Evolutionary conservation across 2,888 invertebrate genomes (phyloP).

Genomic region (Chesias legatella): DNA sequence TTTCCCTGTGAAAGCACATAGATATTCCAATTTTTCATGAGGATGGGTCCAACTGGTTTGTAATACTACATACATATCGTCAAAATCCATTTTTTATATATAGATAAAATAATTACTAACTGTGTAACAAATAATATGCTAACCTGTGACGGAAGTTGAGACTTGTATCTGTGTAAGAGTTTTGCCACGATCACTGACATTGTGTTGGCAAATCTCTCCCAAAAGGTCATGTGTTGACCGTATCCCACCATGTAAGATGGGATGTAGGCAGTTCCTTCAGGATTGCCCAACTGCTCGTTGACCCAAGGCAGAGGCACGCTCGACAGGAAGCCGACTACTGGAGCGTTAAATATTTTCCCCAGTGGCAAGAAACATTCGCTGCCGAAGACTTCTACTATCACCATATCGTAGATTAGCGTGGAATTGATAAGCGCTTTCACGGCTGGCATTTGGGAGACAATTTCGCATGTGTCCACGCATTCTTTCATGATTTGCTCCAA

Average conservation of each 20-base stretch:
- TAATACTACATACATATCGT: too few relatives aligned
- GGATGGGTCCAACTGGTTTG: too few relatives aligned
- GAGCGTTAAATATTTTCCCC: slow-evolving; percentile 73
- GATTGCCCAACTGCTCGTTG: slow-evolving; percentile 77
- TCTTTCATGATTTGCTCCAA: slow-evolving; percentile 71
- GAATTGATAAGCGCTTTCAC: slow-evolving; percentile 61
- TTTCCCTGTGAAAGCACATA: too few relatives aligned
- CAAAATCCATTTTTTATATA: too few relatives aligned
- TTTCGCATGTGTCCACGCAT: slow-evolving; percentile 68
- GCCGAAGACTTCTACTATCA: slow-evolving; percentile 77
- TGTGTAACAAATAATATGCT: slow-evolving; percentile 7
- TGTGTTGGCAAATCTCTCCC: slow-evolving; percentile 71
- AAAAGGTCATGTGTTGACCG: slow-evolving; percentile 70
- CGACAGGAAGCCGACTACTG: slow-evolving; percentile 75
- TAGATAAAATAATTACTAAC: too few relatives aligned
- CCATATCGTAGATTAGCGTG: slow-evolving; percentile 56
- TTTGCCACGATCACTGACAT: slow-evolving; percentile 61
- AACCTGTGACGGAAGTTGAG: slow-evolving; percentile 69
- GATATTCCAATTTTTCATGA: too few relatives aligned
- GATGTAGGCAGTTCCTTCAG: slow-evolving; percentile 78
- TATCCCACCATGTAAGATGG: slow-evolving; percentile 78
- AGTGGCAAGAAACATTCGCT: slow-evolving; percentile 81
- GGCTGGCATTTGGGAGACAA: slow-evolving; percentile 58
- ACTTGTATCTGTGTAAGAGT: slow-evolving; percentile 59
- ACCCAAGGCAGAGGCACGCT: slow-evolving; percentile 80